Base-by-base conservation (phyloP, 2,113 vertebrate genomes). In the Rhinolophus ferrumequinum region DNA sequence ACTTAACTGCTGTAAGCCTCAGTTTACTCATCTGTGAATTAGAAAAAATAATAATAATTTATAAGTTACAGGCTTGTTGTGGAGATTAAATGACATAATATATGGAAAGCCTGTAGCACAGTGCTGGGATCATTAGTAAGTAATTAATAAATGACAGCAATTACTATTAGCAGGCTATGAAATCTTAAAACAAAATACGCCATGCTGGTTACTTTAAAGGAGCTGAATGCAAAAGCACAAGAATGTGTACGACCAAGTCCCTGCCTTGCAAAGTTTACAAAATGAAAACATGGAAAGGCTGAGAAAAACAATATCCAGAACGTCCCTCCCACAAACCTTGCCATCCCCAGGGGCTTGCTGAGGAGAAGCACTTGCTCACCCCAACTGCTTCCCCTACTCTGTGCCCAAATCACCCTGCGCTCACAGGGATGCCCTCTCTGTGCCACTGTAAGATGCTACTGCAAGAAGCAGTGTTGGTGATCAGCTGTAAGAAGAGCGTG, bases 121-220 rank as follows among this genome's bases (percentile, higher is more conserved):
- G 3, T 21, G 4, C 19, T 28, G 11, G 19, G 22, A 79, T 79
- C 79, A 56, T 83, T 75, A 72, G 38, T 67, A 88, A 95, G 33
- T 77, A 66, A 77, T 35, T 82, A 86, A 52, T 56, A 79, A 90
- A 66, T 50, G 26, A 16, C 30, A 79, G 33, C 8, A 44, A n/a
- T 73, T 81, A 38, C 13, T 66, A 60, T 15, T 72, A 47, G 62
- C 22, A 94, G 19, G 54, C 67, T n/a, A 86, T 21, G 41, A 69
- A 86, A 86, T 93, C 81, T 70, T 95, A 62, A 93, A 77, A 81
- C 30, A 89, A 91, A 91, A 89, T 60, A 92, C 93, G 7, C 9
- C 52, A 26, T 44, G 90, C 60, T 38, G 16, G 22, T 67, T 60
- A 62, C 5, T 64, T 83, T 52, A 88, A 70, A 86, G 28, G 12